Evolutionary conservation across 2,888 invertebrate genomes (phyloP).

Genomic region (Melangyna quadrimaculata): DNA sequence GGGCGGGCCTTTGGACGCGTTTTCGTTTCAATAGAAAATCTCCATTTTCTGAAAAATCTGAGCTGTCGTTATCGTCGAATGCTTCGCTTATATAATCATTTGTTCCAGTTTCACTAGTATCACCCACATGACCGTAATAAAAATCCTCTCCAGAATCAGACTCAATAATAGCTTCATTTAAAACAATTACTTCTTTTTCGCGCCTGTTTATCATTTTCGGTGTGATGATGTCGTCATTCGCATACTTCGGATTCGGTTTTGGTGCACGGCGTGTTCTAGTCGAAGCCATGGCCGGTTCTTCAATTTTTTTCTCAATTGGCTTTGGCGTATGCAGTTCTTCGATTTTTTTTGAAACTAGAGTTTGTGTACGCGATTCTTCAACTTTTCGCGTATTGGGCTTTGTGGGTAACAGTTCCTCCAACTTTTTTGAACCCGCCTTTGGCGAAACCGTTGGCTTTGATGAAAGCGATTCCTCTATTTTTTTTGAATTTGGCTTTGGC

Average conservation of each 20-base stretch:
- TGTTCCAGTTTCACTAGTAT: slow-evolving; percentile 73
- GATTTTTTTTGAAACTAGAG: neutral
- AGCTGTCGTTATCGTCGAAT: slow-evolving; percentile 56
- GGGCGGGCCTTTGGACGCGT: neutral
- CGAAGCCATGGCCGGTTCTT: slow-evolving; percentile 77
- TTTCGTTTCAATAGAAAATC: slow-evolving; percentile 35
- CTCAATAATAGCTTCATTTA: slow-evolving; percentile 52
- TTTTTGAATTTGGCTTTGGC: neutral
- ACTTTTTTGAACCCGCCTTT: neutral
- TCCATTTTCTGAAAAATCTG: slow-evolving; percentile 52
- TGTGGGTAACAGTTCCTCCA: neutral
- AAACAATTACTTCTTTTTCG: slow-evolving; percentile 62
- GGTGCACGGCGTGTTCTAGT: slow-evolving; percentile 80
- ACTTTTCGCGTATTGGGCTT: neutral
- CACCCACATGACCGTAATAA: slow-evolving; percentile 30
- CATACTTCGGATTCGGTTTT: slow-evolving; percentile 81
- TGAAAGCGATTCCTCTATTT: neutral
- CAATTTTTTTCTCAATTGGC: slow-evolving; percentile 17
- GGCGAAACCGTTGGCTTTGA: neutral
- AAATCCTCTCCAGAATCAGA: slow-evolving; percentile 45
- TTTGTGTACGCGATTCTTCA: slow-evolving; percentile 34
- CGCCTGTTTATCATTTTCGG: slow-evolving; percentile 73
- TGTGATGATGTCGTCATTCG: slow-evolving; percentile 79
- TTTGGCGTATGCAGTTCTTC: neutral
- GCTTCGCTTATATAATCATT: slow-evolving; percentile 74